These are phyloP conservation scores for Heliconius eleuchia DNA, from an alignment of 1,140 invertebrate genomes.

Conservation along the genomic window DNA sequence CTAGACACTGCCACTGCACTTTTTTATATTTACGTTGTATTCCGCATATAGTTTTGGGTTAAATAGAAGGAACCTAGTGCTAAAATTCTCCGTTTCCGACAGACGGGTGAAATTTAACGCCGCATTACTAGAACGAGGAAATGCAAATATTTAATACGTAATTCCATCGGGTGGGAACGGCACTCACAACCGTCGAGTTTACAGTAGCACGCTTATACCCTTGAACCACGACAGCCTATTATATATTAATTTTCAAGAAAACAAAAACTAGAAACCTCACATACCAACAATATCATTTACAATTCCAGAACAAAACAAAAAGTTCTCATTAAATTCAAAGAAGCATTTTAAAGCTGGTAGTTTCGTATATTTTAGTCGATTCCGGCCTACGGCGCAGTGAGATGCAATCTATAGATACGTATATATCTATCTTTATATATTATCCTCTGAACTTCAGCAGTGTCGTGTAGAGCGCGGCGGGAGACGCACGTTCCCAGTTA, in stretches of 20 bases:
- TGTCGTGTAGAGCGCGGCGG: conserved; percentile 55
- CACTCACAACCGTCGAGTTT: too few species aligned
- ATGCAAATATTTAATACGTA: too few species aligned
- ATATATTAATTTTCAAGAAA: too few species aligned
- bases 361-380: conserved; percentile 50
- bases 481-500: conserved; percentile 46
- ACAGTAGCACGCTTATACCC: too few species aligned
- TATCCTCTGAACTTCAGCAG: conserved; percentile 60
- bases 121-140: not conserved
- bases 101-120: not conserved
- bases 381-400: conserved; percentile 55
- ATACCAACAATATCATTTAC: not conserved
- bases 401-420: conserved; percentile 48
- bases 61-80: not conserved
- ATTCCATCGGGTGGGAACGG: not conserved
- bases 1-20: too few species aligned
- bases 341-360: conserved; percentile 27
- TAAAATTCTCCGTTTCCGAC: not conserved
- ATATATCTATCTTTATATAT: conserved; percentile 8
- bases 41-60: not conserved
- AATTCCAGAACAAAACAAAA: not conserved
- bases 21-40: not conserved
- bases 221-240: too few species aligned
- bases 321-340: not conserved
- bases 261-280: too few species aligned